Base-by-base conservation (phyloP, 1,140 invertebrate genomes). In the Macrostomum lignano region DNA sequence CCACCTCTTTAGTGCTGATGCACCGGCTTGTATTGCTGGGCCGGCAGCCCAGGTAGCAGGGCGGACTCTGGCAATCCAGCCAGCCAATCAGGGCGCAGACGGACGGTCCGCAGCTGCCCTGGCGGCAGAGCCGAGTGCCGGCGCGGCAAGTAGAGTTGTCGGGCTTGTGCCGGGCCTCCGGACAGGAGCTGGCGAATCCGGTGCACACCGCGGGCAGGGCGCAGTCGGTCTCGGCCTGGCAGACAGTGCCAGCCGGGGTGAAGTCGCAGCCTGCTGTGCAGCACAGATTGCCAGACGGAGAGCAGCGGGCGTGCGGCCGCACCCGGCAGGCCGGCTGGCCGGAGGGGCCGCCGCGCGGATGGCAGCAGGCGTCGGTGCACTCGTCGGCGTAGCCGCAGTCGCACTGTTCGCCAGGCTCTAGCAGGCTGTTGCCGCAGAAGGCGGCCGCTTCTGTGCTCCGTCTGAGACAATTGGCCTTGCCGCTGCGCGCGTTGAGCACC, bases 391-490 rank as follows among this genome's bases (percentile, higher is more conserved):
- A 98, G 15, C 88, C 88, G 52, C 88, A 98, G 56, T 98, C 88
- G 49, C 88, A 98, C 58, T 96, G 75, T 56, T 98, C 88, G 9
- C 76, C 81, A 20, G 71, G 72, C 56, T 98, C 88, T 1, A 88
- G 79, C 46, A 96, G 91, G 60, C 88, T 86, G 55, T 98, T 98
- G 10, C 88, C 88, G 61, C 88, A 98, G 65, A 94, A 96, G 17
- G 86, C 78, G 37, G 77, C 81, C 36, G 71, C 72, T 33, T 73
- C 76, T 17, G n/a, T n/a, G n/a, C n/a, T n/a, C n/a, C 70, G 74
- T 62, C 63, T 57, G 14, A 29, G 31, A 28, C 32, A 33, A 21
- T 33, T 33, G 4, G 14, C 19, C 14, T 3, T 3, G 26, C 32
- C 22, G 22, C 26, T n/a, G n/a, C 22, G 49, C 1, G 78, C 79